Base-by-base conservation (phyloP, 2,113 vertebrate species). In the Barnardius zonarius region DNA sequence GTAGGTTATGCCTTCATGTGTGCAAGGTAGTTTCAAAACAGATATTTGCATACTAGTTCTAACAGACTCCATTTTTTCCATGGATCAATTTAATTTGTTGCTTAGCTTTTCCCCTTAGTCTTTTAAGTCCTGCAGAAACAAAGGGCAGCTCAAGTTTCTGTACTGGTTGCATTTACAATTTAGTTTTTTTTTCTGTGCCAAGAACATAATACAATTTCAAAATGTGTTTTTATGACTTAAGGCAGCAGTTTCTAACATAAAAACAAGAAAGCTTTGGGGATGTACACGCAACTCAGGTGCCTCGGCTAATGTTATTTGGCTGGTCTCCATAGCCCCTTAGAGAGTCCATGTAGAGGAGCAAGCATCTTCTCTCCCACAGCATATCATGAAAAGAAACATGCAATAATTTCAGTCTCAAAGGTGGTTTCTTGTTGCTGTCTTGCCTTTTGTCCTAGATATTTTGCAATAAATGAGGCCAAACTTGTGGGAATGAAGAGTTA, bases 361-460 rank as follows among this genome's bases (percentile, higher is more conserved):
- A 81, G 55, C 48, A 51, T 78, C 66, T 92, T 75, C 61, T 75
- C 35, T 96, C 84, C 91, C 91, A 16, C 39, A 79, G 84, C 89
- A 76, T 33, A 27, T 92, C 70, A 41, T 62, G 91, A 76, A 84
- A 91, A 82, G 78, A 85, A 89, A 73, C 39, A 41, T 14, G 12
- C 73, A 85, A 27, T 84, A 62, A 69, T 94, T 94, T 81, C 43
- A 72, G 88, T 82, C 88, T 94, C 83, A 78, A 72, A 86, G 68
- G 55, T 92, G 67, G 48, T 84, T 88, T 91, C 57, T 92, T 92
- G 86, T 84, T 92, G 66, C 81, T 52, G 37, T 85, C 44, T 77
- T 78, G 66, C 77, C 54, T 89, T 96, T 95, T 96, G 93, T 93
- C 91, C 92, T 91, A 91, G 80, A 84, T 97, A 84, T 63, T 94